phyloP scores from a whole-genome alignment of 2,888 invertebrate genomes.

The Erpobdella octoculata region DNA sequence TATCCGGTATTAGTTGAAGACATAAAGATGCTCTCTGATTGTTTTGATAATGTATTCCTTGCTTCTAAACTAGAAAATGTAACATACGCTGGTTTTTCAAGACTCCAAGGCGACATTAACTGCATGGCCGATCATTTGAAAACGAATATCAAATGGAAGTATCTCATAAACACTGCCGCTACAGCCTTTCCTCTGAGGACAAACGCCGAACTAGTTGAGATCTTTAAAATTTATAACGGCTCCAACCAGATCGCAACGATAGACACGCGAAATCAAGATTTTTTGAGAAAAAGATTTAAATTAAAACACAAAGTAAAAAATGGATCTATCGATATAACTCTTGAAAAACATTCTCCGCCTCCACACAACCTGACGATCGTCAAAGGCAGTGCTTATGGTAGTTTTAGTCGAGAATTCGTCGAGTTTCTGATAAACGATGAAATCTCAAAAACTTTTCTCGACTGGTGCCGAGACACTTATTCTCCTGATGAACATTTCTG shows the following conservation, averaged over 20 bases:
- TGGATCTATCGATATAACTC: slow-evolving; percentile 35
- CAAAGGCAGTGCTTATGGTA: slow-evolving; percentile 49
- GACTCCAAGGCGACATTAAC: slow-evolving; percentile 46
- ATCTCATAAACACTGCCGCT: slow-evolving; percentile 49
- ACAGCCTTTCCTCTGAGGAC: slow-evolving; percentile 49
- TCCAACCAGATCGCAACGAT: slow-evolving; percentile 46
- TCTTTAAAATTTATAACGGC: slow-evolving; percentile 49
- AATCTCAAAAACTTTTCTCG: slow-evolving; percentile 42
- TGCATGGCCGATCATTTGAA: slow-evolving; percentile 47
- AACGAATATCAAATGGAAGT: slow-evolving; percentile 42
- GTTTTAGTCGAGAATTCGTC: slow-evolving; percentile 47
- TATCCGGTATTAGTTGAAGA: slow-evolving; percentile 30
- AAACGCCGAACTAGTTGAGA: slow-evolving; percentile 48
- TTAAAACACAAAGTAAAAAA: neutral
- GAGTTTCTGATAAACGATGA: slow-evolving; percentile 43
- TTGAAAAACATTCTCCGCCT: slow-evolving; percentile 34
- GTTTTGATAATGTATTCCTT: slow-evolving; percentile 42
- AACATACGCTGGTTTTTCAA: slow-evolving; percentile 47
- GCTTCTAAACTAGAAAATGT: slow-evolving; percentile 45
- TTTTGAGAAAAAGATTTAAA: slow-evolving; percentile 33
- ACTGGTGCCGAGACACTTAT: slow-evolving; percentile 45
- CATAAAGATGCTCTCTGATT: neutral
- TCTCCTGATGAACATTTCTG: slow-evolving; percentile 51
- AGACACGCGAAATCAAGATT: neutral
- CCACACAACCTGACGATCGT: slow-evolving; percentile 42